These are phyloP conservation scores for Parasteatoda tepidariorum DNA, from an alignment of 1,140 invertebrate species.

Conservation along the genomic window DNA sequence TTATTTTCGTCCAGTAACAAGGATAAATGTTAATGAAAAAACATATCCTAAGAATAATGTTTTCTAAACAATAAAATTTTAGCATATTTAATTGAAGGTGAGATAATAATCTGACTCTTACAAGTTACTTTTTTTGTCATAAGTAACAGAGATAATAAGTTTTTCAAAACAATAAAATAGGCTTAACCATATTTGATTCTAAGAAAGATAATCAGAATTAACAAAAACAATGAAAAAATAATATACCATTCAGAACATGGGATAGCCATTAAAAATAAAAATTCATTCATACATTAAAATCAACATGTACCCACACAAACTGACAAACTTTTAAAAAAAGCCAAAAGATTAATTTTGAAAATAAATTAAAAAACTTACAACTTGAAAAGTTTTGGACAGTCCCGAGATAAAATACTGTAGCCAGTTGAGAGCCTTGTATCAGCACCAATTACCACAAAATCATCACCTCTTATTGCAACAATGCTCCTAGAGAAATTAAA, in stretches of 20 bases:
- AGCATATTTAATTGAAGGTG: no score
- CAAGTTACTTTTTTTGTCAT: no score
- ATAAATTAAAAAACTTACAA: slow-evolving; percentile 68
- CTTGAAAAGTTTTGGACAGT: slow-evolving; percentile 86
- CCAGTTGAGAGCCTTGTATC: slow-evolving; percentile 95
- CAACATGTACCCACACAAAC: no score
- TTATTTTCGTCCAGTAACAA: no score
- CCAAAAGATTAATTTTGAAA: not conserved
- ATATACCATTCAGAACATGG: not conserved
- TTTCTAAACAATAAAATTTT: no score
- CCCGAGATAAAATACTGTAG: slow-evolving; percentile 87
- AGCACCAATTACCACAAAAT: slow-evolving; percentile 87
- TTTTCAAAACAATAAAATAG: no score
- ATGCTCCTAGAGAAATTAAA: slow-evolving; percentile 76
- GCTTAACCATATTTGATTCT: no score
- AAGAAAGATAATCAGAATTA: no score
- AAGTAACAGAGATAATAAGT: no score
- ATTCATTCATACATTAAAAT: not conserved
- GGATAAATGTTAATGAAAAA: no score
- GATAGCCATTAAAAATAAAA: not conserved
- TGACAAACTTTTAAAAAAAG: not conserved
- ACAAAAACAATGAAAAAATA: not conserved
- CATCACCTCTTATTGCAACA: slow-evolving; percentile 92
- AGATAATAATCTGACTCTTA: no score
- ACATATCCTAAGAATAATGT: no score